Base-by-base conservation (phyloP, 2,888 invertebrate species). In the Bugula neritina region DNA sequence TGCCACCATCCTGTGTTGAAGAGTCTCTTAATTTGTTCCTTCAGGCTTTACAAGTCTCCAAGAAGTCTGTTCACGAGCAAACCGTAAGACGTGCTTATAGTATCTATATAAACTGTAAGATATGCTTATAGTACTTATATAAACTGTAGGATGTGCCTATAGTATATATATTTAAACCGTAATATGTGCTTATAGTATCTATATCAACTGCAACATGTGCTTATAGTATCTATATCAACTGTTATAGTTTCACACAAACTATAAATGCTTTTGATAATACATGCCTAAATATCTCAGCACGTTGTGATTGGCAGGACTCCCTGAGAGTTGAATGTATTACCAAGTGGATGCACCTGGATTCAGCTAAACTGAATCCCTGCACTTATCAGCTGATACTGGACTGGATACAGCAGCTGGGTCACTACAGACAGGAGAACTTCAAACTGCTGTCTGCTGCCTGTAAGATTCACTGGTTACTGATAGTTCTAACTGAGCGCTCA, bases 1-100 rank as follows among this genome's bases (percentile, higher is more conserved):
- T 91, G 0, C 90, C 90, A 23, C 90, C 91, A 0, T 87, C 88
- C 71, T 87, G 88, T 13, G 89, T 92, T 3, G 91, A 92, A 81
- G 87, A 90, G 72, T 90, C 90, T 74, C 91, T 93, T 1, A 93
- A 93, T 80, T 90, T 91, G 35, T 87, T 96, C 73, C 84, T 97
- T 76, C 90, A 93, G 0, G 90, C 94, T 0, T 84, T 96, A 43
- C 21, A 21, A 2, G 1, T 31, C 13, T 5, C 2, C 5, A 21
- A 63, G 29, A 63, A 63, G 3, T 5, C 29, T n/a, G 31, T 63
- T 25, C 27, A 29, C 13, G 29, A 63, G 31, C 17, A 21, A 5
- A 57, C 21, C 23, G 57, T 57, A 5, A 57, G 57, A 23, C 10
- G 52, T 52, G 21, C 52, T 13, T 52, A 10, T 52, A 52, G 52